Evolutionary conservation across 2,888 invertebrate species (phyloP).

Genomic region (Cremastobaeus sp.): DNA sequence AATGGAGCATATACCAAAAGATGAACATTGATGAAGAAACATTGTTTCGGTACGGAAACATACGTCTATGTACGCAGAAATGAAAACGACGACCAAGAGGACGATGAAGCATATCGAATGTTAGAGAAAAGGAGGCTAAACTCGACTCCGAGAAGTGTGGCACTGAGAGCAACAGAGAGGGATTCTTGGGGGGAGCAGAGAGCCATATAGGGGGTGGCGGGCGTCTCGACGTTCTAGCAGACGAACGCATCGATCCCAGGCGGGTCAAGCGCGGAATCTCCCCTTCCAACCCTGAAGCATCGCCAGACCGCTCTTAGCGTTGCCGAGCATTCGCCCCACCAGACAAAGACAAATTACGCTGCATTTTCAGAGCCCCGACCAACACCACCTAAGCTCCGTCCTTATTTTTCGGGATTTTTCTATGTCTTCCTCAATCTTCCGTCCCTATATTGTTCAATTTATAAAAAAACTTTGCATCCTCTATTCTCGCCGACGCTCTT

Average conservation of each 20-base stretch:
- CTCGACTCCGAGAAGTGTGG: conserved; percentile 49
- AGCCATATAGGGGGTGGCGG: conserved; percentile 71
- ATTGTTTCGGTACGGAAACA: conserved; percentile 19
- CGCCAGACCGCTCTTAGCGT: conserved; percentile 64
- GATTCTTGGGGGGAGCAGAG: conserved; percentile 62
- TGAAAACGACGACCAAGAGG: conserved; percentile 29
- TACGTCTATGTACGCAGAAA: not conserved
- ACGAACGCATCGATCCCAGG: conserved; percentile 79
- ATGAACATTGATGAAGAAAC: conserved; percentile 32
- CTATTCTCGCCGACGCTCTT: not conserved
- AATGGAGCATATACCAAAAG: conserved; percentile 18
- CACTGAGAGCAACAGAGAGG: conserved; percentile 44
- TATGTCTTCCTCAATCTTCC: conserved; percentile 54
- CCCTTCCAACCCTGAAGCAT: conserved; percentile 65
- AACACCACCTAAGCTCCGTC: conserved; percentile 56
- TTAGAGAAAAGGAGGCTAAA: conserved; percentile 45
- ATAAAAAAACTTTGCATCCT: no score
- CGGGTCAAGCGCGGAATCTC: conserved; percentile 78
- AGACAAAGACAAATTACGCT: conserved; percentile 79
- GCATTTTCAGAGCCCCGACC: conserved; percentile 77
- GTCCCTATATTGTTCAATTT: conserved; percentile 50
- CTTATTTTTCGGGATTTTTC: conserved; percentile 52
- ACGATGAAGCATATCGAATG: conserved; percentile 49
- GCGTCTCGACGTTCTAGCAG: conserved; percentile 78
- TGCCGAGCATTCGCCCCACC: conserved; percentile 74